phyloP scores from a whole-genome alignment of 2,888 invertebrate species.

The Scaeva pyrastri region DNA sequence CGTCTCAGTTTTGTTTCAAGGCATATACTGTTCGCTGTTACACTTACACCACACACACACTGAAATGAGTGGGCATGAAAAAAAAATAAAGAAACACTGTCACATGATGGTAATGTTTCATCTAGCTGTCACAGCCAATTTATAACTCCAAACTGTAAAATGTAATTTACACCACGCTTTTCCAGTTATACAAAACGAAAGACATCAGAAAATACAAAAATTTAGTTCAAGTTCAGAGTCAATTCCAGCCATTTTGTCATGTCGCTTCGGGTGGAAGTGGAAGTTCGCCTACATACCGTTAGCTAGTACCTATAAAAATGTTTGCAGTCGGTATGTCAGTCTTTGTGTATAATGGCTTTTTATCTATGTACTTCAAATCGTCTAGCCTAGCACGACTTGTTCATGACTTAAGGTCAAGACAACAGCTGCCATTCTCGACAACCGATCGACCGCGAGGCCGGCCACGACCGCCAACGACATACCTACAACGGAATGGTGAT shows the following conservation, averaged over 20 bases:
- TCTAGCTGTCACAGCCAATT: slow-evolving; percentile 70
- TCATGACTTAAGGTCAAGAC: slow-evolving; percentile 66
- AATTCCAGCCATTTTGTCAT: slow-evolving; percentile 46
- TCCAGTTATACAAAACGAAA: slow-evolving; percentile 17
- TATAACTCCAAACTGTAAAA: slow-evolving; percentile 63
- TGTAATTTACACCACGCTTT: slow-evolving; percentile 37
- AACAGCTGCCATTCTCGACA: slow-evolving; percentile 24
- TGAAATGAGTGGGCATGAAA: slow-evolving; percentile 48
- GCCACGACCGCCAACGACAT: background rate
- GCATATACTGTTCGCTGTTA: slow-evolving; percentile 33
- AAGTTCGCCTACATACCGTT: slow-evolving; percentile 58
- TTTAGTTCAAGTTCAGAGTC: slow-evolving; percentile 73
- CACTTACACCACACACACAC: slow-evolving; percentile 21
- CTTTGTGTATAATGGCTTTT: background rate
- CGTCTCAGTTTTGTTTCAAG: slow-evolving; percentile 6
- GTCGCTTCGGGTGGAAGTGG: slow-evolving; percentile 62
- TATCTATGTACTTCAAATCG: slow-evolving; percentile 2
- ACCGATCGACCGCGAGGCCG: slow-evolving; percentile 3
- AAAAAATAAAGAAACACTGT: slow-evolving; percentile 8
- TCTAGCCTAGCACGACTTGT: slow-evolving; percentile 51
- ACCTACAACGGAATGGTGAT: slow-evolving; percentile 4
- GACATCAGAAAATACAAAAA: background rate
- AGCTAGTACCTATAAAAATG: background rate
- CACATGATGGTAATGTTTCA: slow-evolving; percentile 65
- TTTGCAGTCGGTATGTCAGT: background rate